Percentiles rank a stretch among this genome's conserved stretches.
phyloP scores from a whole-genome alignment of 2,113 vertebrate genomes.

The Mesocricetus auratus region DNA sequence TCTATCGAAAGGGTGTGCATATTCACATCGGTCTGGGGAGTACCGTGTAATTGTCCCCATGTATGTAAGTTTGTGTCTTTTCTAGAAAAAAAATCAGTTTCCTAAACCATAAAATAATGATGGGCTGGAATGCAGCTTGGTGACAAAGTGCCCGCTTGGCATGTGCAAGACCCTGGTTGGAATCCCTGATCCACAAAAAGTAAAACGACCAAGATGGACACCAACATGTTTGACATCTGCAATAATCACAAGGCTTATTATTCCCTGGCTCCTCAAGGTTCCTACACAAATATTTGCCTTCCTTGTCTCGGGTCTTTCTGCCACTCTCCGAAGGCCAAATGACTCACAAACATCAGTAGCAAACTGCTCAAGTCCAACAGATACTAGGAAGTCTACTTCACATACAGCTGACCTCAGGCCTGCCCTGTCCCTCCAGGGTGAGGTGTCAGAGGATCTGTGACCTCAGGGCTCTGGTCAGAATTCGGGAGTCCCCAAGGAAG shows the following conservation, averaged over 20 bases:
- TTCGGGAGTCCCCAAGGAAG: not conserved
- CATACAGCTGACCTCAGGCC: not conserved
- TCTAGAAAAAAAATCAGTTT: not conserved
- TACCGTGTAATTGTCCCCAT: not conserved
- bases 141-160: not conserved
- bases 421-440: not conserved
- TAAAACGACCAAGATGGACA: not conserved
- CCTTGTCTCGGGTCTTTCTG: not conserved
- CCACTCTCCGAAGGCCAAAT: not conserved
- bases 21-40: not conserved
- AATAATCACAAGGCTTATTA: not conserved
- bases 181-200: not conserved
- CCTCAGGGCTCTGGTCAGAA: not conserved
- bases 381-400: not conserved
- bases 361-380: slow-evolving; percentile 41
- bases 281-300: not conserved
- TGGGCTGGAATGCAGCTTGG: not conserved
- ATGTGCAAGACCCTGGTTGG: not conserved
- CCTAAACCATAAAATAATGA: slow-evolving; percentile 1
- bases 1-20: not conserved
- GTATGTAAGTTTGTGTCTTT: not conserved
- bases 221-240: not conserved
- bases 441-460: not conserved
- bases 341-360: slow-evolving; percentile 40
- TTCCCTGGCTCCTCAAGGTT: slow-evolving; percentile 14